Base-by-base conservation (phyloP, 2,888 invertebrate genomes). In the Vannuccia rotundouncinata region DNA sequence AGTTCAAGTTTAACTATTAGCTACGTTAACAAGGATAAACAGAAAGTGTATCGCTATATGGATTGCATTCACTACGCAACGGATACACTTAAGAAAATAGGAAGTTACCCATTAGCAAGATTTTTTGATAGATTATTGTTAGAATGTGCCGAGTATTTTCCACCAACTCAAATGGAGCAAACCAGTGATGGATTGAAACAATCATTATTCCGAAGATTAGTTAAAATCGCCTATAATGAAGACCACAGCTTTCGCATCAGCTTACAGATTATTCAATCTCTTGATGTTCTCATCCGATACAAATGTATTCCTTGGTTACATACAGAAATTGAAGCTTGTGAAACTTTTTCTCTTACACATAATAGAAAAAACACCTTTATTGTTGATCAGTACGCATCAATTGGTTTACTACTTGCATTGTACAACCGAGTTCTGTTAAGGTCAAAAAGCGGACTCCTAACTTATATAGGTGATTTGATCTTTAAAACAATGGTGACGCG, bases 61-160 rank as follows among this genome's bases (percentile, higher is more conserved):
- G 79, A 79, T 30, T n/a, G 29, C 1, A 27, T 79, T 13, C 79
- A 79, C 17, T 79, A 79, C 74, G 79, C 75, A 1, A 79, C 74
- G 27, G 79, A 78, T 10, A 79, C 79, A 1, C 27, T 79, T 75
- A 76, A 79, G 31, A 1, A 30, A 29, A 1, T 75, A 78, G 29
- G 29, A 1, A 79, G 31, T 31, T 29, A 78, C 1, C 66, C 66
- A 1, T 29, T 79, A 5, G 28, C 29, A n/a, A 28, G 79, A 1
- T n/a, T n/a, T n/a, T n/a, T n/a, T n/a, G n/a, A n/a, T n/a, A n/a
- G n/a, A n/a, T n/a, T n/a, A n/a, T 22, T 79, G 1, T n/a, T 79
- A 13, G 79, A 79, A 29, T 78, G 79, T 74, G 77, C 75, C n/a
- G 74, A 79, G 25, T 27, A 78, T 17, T 77, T 29, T 29, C 28